Evolutionary conservation across 1,140 invertebrate species (phyloP).

Genomic region (fruit fly (Drosophila melanogaster)): DNA sequence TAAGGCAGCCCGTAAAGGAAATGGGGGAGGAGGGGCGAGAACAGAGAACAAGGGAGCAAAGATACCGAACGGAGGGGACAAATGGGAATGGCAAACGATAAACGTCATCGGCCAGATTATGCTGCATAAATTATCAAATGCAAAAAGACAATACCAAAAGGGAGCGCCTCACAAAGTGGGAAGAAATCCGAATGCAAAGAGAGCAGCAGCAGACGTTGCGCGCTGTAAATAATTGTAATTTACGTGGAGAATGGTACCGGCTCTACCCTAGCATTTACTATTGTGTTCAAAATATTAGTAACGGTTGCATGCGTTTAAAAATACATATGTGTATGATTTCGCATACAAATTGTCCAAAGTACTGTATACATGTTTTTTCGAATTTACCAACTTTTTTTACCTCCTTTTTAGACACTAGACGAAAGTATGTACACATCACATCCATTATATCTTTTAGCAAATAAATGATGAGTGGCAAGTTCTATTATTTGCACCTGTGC

Average conservation of each 20-base stretch:
- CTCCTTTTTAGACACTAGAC: too few relatives aligned
- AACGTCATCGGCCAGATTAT: conserved; percentile 79
- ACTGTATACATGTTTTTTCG: too few relatives aligned
- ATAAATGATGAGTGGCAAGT: background rate
- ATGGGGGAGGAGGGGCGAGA: conserved; percentile 3
- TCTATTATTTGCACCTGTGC: conserved; percentile 14
- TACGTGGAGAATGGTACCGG: conserved; percentile 68
- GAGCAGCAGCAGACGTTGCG: conserved; percentile 37
- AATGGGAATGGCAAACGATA: conserved; percentile 70
- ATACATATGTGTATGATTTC: too few relatives aligned
- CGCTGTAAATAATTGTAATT: conserved; percentile 81
- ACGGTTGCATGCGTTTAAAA: background rate
- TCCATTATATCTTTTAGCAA: background rate
- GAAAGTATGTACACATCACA: too few relatives aligned
- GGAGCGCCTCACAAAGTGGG: conserved; percentile 48
- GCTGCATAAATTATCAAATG: conserved; percentile 81
- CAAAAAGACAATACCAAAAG: conserved; percentile 70
- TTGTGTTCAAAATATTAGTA: background rate
- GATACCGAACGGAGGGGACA: conserved; percentile 19
- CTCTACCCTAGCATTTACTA: conserved; percentile 35
- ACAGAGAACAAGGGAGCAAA: conserved; percentile 20
- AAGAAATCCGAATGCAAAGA: conserved; percentile 14
- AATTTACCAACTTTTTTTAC: too few relatives aligned
- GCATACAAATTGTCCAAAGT: too few relatives aligned
- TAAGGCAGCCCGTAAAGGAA: conserved; percentile 56